These are phyloP conservation scores for Nesogale talazaci DNA, from an alignment of 2,113 vertebrate species.

Conservation along the genomic window DNA sequence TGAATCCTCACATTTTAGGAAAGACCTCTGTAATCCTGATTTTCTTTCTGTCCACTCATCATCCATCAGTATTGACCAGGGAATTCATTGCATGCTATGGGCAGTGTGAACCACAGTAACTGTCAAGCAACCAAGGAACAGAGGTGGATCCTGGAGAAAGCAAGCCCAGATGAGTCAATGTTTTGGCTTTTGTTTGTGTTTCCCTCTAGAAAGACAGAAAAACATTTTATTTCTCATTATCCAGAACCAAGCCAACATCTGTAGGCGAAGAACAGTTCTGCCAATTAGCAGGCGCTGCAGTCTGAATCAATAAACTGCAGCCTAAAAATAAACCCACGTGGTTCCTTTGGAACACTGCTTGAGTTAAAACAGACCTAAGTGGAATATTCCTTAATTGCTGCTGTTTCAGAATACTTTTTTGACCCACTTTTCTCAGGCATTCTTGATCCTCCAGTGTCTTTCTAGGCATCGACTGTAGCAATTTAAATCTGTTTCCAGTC, in stretches of 20 bases:
- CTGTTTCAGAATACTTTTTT: slow-evolving; percentile 49
- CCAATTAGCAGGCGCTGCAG: slow-evolving; percentile 37
- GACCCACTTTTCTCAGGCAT: slow-evolving; percentile 51
- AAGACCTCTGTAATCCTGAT: not conserved
- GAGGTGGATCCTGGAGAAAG: not conserved
- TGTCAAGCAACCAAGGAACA: not conserved
- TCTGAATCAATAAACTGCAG: slow-evolving; percentile 64
- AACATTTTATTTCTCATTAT: slow-evolving; percentile 12
- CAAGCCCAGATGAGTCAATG: not conserved
- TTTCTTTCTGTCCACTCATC: not conserved
- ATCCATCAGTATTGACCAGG: not conserved
- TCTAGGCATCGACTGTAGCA: slow-evolving; percentile 53
- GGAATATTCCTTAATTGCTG: slow-evolving; percentile 75
- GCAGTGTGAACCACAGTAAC: not conserved
- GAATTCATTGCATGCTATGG: not conserved
- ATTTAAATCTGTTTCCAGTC: slow-evolving; percentile 59
- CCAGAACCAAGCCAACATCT: slow-evolving; percentile 39
- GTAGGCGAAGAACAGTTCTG: not conserved
- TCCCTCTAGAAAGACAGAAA: not conserved
- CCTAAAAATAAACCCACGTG: slow-evolving; percentile 70
- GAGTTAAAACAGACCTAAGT: slow-evolving; percentile 71
- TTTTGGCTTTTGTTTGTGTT: not conserved
- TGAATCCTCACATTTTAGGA: not conserved
- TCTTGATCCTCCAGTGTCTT: slow-evolving; percentile 55
- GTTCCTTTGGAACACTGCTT: slow-evolving; percentile 34